These are phyloP conservation scores for Arothron firmamentum DNA, from an alignment of 2,113 vertebrate genomes.

Conservation along the genomic window DNA sequence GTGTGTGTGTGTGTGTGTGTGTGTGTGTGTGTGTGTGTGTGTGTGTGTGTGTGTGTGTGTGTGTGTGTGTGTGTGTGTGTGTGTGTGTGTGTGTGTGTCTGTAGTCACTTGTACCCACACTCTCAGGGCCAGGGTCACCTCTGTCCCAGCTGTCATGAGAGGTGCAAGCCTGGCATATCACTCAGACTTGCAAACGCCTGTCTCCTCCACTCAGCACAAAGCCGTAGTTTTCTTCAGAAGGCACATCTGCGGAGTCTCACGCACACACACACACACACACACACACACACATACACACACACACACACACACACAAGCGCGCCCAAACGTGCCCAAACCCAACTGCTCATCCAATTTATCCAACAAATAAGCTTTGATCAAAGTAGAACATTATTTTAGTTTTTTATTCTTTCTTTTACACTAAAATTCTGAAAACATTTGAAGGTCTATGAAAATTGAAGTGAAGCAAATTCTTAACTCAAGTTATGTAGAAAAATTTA, in stretches of 20 bases:
- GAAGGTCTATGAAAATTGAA: no score
- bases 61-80: neutral
- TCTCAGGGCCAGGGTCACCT: slow-evolving; percentile 51
- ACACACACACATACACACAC: slow-evolving; percentile 14
- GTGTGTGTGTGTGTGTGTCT: slow-evolving; percentile 5
- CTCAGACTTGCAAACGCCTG: slow-evolving; percentile 33
- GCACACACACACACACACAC: slow-evolving; percentile 37
- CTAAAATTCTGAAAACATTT: no score
- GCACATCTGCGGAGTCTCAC: slow-evolving; percentile 52
- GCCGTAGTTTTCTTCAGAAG: slow-evolving; percentile 45
- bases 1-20: neutral
- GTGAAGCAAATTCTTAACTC: no score
- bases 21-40: neutral
- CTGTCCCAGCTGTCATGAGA: slow-evolving; percentile 64
- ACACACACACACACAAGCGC: slow-evolving; percentile 41
- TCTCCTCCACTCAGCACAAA: slow-evolving; percentile 46
- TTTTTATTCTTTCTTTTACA: no score
- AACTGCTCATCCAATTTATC: slow-evolving; percentile 38
- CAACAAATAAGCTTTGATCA: no score
- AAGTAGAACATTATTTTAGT: no score
- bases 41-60: neutral
- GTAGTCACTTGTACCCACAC: neutral
- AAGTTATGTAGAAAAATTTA: neutral
- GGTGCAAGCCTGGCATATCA: slow-evolving; percentile 35
- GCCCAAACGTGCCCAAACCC: slow-evolving; percentile 42